Conservation (phyloP, 2,113 vertebrate genomes). For the Tilapia sparmanii region DNA sequence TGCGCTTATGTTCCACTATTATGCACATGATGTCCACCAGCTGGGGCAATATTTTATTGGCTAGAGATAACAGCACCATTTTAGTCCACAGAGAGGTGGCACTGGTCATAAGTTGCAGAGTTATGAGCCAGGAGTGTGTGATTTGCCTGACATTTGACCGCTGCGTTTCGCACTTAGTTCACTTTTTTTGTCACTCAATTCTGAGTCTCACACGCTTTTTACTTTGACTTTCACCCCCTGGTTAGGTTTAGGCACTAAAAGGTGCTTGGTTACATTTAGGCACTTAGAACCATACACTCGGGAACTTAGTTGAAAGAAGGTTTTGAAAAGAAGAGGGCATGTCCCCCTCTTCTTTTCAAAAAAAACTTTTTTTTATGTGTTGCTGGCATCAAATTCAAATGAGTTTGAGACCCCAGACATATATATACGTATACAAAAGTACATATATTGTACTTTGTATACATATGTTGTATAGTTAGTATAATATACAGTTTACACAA, state of each 20-base stretch:
- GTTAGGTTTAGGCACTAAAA: not conserved
- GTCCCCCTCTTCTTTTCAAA: not conserved
- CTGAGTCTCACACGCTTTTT: not conserved
- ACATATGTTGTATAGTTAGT: not conserved
- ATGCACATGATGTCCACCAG: not conserved
- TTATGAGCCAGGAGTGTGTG: not conserved
- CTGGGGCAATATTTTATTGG: not conserved
- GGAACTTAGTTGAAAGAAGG: not conserved
- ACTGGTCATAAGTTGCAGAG: not conserved
- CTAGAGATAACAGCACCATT: not conserved
- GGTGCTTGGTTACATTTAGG: not conserved
- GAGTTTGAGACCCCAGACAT: not conserved
- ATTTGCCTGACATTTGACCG: not conserved
- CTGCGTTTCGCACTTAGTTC: not conserved
- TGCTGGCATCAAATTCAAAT: not conserved
- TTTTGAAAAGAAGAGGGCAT: not conserved
- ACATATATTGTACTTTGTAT: not conserved
- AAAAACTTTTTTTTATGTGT: not conserved
- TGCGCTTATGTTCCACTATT: not conserved
- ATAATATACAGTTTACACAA: not conserved
- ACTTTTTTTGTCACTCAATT: not conserved
- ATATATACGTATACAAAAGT: no score
- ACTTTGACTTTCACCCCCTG: not conserved
- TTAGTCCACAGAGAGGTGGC: not conserved
- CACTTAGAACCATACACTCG: not conserved